Conservation (phyloP, 2,113 vertebrate species). For the Sylvilagus bachmani region DNA sequence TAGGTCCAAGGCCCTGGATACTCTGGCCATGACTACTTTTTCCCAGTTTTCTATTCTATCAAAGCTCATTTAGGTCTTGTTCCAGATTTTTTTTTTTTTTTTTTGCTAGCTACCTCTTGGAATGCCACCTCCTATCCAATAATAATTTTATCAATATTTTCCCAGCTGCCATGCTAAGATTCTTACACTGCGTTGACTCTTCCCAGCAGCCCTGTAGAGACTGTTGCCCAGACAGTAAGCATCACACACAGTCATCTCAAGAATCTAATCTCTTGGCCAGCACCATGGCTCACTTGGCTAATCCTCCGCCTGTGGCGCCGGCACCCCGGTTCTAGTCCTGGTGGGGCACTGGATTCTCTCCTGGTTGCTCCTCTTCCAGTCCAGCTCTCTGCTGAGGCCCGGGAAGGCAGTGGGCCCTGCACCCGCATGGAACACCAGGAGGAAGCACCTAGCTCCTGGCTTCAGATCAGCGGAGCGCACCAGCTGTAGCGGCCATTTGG, state of each 20-base stretch:
- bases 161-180: not conserved
- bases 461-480: no score
- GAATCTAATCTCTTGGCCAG: not conserved
- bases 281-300: no score
- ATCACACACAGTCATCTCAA: conserved; percentile 3
- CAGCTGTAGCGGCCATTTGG: no score
- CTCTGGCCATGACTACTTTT: not conserved
- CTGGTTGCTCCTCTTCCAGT: no score
- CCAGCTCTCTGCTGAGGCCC: no score
- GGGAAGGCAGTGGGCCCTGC: no score
- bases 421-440: no score
- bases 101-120: not conserved
- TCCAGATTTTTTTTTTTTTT: not conserved
- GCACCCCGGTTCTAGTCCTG: no score
- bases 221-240: not conserved
- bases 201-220: not conserved
- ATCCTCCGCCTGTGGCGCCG: no score
- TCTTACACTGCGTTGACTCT: not conserved
- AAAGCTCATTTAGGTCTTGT: not conserved
- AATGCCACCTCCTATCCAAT: not conserved
- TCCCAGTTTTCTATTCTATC: not conserved
- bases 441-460: no score
- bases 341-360: no score
- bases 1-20: not conserved
- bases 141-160: not conserved